Conservation (phyloP, 2,888 invertebrate genomes). For the Ectemnius lituratus region DNA sequence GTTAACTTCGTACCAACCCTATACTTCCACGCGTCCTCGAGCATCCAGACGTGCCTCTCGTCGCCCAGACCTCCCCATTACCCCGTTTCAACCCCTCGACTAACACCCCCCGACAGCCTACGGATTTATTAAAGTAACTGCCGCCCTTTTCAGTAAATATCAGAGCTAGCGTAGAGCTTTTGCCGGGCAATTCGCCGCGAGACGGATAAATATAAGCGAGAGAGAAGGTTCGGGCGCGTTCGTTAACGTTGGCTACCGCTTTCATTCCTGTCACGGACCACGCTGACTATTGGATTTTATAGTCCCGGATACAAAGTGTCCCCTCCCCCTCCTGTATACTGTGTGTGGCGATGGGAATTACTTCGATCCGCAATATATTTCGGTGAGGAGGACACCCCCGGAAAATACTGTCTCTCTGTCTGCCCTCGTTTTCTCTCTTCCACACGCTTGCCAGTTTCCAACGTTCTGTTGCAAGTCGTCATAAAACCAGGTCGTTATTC, state of each 20-base stretch:
- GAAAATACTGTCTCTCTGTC: not conserved
- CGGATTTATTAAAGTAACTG: too few relatives aligned
- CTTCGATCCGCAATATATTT: not conserved
- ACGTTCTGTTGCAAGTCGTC: too few relatives aligned
- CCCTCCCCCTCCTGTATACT: not conserved
- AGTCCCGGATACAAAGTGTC: constrained; percentile 10
- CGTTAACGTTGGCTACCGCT: not conserved
- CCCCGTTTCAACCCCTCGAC: too few relatives aligned
- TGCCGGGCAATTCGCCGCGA: not conserved
- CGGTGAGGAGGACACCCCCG: not conserved
- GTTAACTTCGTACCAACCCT: constrained; percentile 36
- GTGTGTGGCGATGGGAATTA: not conserved
- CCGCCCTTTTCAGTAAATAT: too few relatives aligned
- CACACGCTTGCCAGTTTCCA: too few relatives aligned
- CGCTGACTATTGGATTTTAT: constrained; percentile 4
- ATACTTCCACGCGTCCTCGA: too few relatives aligned
- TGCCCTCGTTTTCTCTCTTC: not conserved
- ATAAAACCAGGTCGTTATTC: too few relatives aligned
- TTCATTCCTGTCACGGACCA: constrained; percentile 4
- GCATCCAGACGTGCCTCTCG: too few relatives aligned
- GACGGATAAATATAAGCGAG: not conserved
- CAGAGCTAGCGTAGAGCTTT: too few relatives aligned
- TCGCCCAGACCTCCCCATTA: too few relatives aligned
- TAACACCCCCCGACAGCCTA: too few relatives aligned
- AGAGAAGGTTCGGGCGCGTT: not conserved